phyloP scores from a whole-genome alignment of 2,888 invertebrate species.

The Idaea biselata region DNA sequence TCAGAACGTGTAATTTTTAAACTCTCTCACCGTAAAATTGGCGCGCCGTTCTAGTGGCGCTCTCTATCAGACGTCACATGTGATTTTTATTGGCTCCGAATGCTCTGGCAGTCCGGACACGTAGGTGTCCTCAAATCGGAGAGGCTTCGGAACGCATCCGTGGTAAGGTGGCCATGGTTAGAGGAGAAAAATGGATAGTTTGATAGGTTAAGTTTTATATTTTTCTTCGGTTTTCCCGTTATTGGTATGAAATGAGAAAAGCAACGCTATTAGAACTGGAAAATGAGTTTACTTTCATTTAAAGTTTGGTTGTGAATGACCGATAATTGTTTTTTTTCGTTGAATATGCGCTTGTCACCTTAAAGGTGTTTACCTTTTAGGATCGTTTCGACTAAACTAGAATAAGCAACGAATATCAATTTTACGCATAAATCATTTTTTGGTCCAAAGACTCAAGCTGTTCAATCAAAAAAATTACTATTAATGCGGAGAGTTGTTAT shows the following conservation, averaged over 20 bases:
- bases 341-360: no score
- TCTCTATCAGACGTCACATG: constrained; percentile 32
- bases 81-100: constrained; percentile 45
- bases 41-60: constrained; percentile 33
- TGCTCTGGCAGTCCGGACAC: constrained; percentile 40
- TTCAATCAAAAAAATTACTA: no score
- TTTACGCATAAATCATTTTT: no score
- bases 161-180: constrained; percentile 15
- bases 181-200: background rate
- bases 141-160: constrained; percentile 45
- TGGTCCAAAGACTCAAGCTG: no score
- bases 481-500: no score
- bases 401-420: no score
- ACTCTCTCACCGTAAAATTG: constrained; percentile 48
- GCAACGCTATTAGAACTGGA: background rate
- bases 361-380: no score
- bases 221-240: background rate
- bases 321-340: no score
- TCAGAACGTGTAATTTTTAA: constrained; percentile 44
- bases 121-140: constrained; percentile 41
- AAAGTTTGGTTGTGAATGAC: no score
- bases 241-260: background rate
- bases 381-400: no score
- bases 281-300: no score
- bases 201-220: background rate